These are phyloP conservation scores for Marmota monax DNA, from an alignment of 2,113 vertebrate species.

Conservation along the genomic window DNA sequence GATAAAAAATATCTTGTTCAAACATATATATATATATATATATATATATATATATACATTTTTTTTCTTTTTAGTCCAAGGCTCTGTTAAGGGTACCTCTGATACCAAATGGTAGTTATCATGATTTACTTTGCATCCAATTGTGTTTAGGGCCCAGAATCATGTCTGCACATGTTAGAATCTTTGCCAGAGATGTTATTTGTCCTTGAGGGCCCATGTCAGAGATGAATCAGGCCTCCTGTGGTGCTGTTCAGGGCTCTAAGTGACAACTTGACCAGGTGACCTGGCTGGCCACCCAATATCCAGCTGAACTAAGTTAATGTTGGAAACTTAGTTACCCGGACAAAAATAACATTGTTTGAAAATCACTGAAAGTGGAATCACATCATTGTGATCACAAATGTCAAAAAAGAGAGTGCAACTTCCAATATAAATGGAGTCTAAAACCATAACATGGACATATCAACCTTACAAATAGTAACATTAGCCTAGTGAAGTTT, in stretches of 20 bases:
- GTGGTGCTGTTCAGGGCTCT: neutral
- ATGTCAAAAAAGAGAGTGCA: neutral
- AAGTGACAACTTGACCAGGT: neutral
- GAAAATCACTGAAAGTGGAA: no score
- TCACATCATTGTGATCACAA: neutral
- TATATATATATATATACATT: neutral
- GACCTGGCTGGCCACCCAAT: neutral
- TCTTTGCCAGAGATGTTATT: neutral
- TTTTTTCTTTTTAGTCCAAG: no score
- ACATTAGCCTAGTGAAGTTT: fast-evolving
- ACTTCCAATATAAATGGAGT: neutral
- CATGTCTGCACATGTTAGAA: fast-evolving
- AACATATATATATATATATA: neutral
- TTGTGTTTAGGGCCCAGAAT: neutral
- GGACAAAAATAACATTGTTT: no score
- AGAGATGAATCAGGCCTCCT: neutral
- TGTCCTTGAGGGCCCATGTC: neutral
- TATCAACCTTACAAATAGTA: neutral
- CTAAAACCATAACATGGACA: neutral
- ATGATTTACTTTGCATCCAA: neutral
- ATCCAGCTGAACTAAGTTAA: neutral
- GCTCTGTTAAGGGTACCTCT: neutral
- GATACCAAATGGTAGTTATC: neutral
- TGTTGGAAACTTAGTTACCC: fast-evolving
- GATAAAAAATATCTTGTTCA: neutral